These are phyloP conservation scores for Crambe crambe DNA, from an alignment of 37 sponge, comb jelly and placozoan genomes.

Conservation along the genomic window DNA sequence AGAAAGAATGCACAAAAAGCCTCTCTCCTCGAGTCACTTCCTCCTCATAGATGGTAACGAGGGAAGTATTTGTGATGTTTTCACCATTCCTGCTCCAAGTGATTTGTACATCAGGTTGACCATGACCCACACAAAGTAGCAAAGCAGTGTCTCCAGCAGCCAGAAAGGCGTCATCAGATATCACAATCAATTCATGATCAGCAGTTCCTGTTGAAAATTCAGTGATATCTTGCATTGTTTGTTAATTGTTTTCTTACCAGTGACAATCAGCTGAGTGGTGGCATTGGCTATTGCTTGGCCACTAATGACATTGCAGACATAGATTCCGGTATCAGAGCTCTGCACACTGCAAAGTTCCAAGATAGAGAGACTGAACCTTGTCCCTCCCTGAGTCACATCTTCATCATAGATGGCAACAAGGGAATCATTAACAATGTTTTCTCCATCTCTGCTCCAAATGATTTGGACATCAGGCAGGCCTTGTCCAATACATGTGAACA, in stretches of 20 bases:
- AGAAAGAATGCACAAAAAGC: slow-evolving; percentile 8
- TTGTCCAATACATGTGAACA: slow-evolving; percentile 13
- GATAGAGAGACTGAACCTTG: slow-evolving; percentile 2
- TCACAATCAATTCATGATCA: neutral
- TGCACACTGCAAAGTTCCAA: slow-evolving; percentile 2
- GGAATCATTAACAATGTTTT: neutral
- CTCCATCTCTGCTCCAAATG: slow-evolving; percentile 15
- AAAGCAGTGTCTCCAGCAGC: slow-evolving; percentile 16
- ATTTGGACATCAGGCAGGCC: slow-evolving; percentile 8
- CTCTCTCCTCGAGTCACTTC: neutral
- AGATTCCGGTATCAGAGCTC: neutral
- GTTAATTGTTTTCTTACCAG: neutral
- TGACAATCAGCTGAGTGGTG: neutral
- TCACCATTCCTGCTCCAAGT: slow-evolving; percentile 8
- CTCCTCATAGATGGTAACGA: slow-evolving; percentile 21
- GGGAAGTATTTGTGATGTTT: neutral
- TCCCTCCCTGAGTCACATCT: neutral
- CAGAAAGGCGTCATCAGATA: neutral
- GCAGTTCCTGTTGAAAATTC: neutral
- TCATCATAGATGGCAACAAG: slow-evolving; percentile 17
- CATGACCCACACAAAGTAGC: slow-evolving; percentile 20
- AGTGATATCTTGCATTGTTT: neutral
- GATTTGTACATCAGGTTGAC: neutral
- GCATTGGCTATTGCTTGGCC: neutral
- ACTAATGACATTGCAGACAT: slow-evolving; percentile 22